Base-by-base conservation (phyloP, 2,113 vertebrate genomes). In the Pachycephala philippinensis region DNA sequence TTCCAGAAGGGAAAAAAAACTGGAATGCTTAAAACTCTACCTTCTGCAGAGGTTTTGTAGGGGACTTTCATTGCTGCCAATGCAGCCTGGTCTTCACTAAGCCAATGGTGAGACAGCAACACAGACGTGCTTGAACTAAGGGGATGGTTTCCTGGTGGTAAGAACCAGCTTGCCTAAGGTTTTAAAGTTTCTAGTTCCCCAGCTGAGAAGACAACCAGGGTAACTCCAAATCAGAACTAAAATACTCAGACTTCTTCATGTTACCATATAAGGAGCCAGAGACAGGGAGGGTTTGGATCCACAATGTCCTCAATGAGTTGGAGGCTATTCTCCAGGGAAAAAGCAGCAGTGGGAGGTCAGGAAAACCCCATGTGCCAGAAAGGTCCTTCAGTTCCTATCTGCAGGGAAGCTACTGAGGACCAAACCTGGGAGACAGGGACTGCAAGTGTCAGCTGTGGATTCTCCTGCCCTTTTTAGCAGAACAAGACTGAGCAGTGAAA, bases 261-360 rank as follows among this genome's bases (percentile, higher is more conserved):
- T 94, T 86, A 66, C 96, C 92, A 94, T 91, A 94, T 83, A 96
- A 94, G 96, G 95, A 96, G 63, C 52, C 11, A 92, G 63, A 91
- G 47, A 77, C 56, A 84, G 6, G 0, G 42, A 83, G 54, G 19
- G 26, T 47, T 96, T 76, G 64, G 47, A 80, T 83, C 39, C 0
- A 4, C 40, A 24, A 54, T 44, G 76, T 86, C 91, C 91, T 84
- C 10, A 6, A 68, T 59, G 52, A 84, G 64, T 5, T 7, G 8
- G 87, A 63, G 61, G 35, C 63, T 93, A 21, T 59, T 92, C 92
- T 81, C 92, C 64, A 81, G 90, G 44, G 85, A 74, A 91, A 91
- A 93, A 47, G 15, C 37, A 69, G 64, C 91, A 76, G 78, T 14
- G 50, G 78, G 63, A 84, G 75, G 92, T 79, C 75, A 49, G 92